Evolutionary conservation across 2,888 invertebrate genomes (phyloP).

Genomic region (Adela reaumurella): DNA sequence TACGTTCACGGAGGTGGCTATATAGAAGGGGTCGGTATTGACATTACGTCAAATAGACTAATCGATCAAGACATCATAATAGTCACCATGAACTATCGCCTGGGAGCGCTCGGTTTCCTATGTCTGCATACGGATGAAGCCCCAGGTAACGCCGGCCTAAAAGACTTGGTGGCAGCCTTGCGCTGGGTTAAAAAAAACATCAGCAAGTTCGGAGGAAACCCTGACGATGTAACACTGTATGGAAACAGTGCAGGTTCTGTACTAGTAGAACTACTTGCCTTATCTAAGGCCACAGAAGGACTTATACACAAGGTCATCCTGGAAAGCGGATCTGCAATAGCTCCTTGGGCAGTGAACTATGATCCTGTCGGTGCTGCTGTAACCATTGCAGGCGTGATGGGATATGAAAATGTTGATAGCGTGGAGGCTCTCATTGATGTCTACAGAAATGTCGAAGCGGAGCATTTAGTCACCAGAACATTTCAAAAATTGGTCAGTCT

Average conservation of each 20-base stretch:
- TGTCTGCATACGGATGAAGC: conserved; percentile 57
- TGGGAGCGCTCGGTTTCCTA: conserved; percentile 69
- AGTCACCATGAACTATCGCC: too few relatives aligned
- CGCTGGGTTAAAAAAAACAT: conserved; percentile 74
- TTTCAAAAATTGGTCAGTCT: conserved; percentile 27
- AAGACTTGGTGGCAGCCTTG: conserved; percentile 79
- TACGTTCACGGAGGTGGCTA: conserved; percentile 43
- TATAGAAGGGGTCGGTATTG: conserved; percentile 35
- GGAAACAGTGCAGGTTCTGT: conserved; percentile 79
- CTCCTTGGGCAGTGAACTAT: conserved; percentile 35
- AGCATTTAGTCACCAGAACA: conserved; percentile 25
- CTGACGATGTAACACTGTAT: conserved; percentile 72
- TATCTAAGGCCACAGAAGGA: conserved; percentile 30
- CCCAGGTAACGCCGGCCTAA: conserved; percentile 81
- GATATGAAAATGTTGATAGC: conserved; percentile 31
- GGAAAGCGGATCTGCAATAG: conserved; percentile 40
- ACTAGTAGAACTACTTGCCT: conserved; percentile 35
- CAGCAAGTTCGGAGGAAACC: too few relatives aligned
- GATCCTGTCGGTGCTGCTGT: conserved; percentile 35
- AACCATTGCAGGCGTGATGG: conserved; percentile 34
- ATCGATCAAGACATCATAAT: conserved; percentile 66
- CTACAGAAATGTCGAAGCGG: conserved; percentile 24
- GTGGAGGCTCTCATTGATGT: conserved; percentile 36
- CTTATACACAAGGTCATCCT: conserved; percentile 35
- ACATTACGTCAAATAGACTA: conserved; percentile 36